Base-by-base conservation (phyloP, 1,140 invertebrate genomes). In the Tigriopus japonicus region DNA sequence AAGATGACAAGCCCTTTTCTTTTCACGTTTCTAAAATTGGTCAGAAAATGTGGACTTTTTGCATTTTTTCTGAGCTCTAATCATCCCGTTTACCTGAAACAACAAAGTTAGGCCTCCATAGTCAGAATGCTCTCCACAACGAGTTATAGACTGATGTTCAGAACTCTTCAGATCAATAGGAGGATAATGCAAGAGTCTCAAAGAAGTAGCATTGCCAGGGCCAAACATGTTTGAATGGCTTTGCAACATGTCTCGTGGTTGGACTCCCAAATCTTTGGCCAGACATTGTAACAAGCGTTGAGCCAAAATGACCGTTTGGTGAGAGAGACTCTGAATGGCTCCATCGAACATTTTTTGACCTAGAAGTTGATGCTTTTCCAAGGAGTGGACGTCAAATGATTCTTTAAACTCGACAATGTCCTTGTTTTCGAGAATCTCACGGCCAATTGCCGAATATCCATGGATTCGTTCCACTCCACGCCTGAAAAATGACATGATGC, bases 91-190 rank as follows among this genome's bases (percentile, higher is more conserved):
- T 54, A 54, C 52, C 52, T 54, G 64, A 49, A 65, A 65, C 17
- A 65, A 59, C 17, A 65, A 55, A 14, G 64, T 58, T 10, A 65
- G 6, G 19, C 56, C 60, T 9, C 63, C 59, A 45, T 64, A 65
- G 54, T 65, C 64, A 2, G 59, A 61, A 54, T 65, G 64, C 0
- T 62, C 15, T 1, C 52, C 62, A 35, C 59, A 65, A 28, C 64
- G 63, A 13, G 53, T 61, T 3, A 56, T 41, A 17, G 59, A 54
- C 15, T 43, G 17, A 0, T 42, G 56, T 6, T 40, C 19, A 15
- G 17, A 1, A 12, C 51, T 60, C 49, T 21, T 40, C 14, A 49
- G 51, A 13, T 62, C 35, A n/a, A 23, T 54, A 1, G 52, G 24
- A 0, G 64, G 64, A 62, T 65, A 65, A 59, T 61, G 49, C 14